phyloP scores from a whole-genome alignment of 2,888 invertebrate species.

The Miltochrista miniata region DNA sequence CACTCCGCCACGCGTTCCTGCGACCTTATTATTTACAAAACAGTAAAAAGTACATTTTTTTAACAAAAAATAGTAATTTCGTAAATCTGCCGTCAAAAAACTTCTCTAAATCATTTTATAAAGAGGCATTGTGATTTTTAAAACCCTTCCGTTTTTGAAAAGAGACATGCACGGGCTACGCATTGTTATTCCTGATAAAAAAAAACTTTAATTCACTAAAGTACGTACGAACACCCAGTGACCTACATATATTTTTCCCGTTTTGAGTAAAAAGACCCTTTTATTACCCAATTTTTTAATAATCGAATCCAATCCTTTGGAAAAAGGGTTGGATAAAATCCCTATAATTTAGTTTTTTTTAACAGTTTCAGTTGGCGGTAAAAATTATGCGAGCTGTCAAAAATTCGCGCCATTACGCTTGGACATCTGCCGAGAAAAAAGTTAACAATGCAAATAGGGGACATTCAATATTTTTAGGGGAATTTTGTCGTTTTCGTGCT shows the following conservation, averaged over 20 bases:
- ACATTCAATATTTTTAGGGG: constrained; percentile 77
- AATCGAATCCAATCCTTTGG: constrained; percentile 82
- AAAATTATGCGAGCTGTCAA: constrained; percentile 80
- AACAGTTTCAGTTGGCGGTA: constrained; percentile 67
- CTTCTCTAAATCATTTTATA: constrained; percentile 76
- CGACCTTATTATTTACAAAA: constrained; percentile 51
- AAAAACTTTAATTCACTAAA: constrained; percentile 66
- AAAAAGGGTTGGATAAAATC: constrained; percentile 80
- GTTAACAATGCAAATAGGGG: constrained; percentile 82
- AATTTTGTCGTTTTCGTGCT: constrained; percentile 71
- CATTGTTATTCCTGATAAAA: constrained; percentile 49
- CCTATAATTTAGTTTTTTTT: constrained; percentile 67
- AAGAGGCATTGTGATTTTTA: constrained; percentile 75
- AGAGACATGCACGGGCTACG: constrained; percentile 74
- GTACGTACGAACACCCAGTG: constrained; percentile 66
- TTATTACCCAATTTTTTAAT: constrained; percentile 65
- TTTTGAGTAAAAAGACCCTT: constrained; percentile 73
- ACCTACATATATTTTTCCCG: constrained; percentile 75
- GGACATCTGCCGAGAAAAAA: constrained; percentile 75
- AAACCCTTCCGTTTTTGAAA: constrained; percentile 71
- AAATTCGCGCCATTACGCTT: constrained; percentile 81
- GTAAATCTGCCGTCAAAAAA: constrained; percentile 61
- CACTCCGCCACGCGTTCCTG: constrained; percentile 53
- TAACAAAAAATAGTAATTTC: constrained; percentile 59
- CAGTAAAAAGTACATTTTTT: constrained; percentile 51